Percentiles rank a stretch among this genome's conserved stretches.
Evolutionary conservation across 2,797 vertebrate genomes (phyloP).

Genomic region (Halcyon leucocephala): DNA sequence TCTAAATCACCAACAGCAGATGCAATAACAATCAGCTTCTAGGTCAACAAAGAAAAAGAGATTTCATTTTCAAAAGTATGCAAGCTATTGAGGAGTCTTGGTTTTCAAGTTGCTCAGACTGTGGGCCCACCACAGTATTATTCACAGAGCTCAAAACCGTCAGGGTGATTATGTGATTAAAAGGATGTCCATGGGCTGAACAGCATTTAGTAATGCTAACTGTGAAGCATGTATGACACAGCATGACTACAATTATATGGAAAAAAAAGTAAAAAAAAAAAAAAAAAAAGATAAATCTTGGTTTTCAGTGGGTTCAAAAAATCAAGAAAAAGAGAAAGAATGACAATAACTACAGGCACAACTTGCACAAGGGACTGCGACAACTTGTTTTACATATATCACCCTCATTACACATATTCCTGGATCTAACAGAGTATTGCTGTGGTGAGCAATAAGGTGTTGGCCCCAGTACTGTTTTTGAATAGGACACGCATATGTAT

Average conservation of each 20-base stretch:
- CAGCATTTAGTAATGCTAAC: not conserved
- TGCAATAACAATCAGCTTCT: not conserved
- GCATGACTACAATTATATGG: not conserved
- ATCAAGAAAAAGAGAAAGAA: not conserved
- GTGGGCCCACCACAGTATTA: not conserved
- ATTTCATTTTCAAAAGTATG: not conserved
- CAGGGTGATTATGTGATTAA: not conserved
- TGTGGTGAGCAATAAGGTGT: not conserved
- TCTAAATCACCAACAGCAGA: not conserved
- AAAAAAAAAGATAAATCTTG: not conserved
- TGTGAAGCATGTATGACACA: rapidly evolving
- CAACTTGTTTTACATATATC: not conserved
- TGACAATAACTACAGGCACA: not conserved
- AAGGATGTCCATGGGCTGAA: rapidly evolving
- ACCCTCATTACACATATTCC: not conserved
- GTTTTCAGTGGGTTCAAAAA: not conserved
- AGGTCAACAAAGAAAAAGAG: not conserved
- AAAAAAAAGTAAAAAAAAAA: not conserved
- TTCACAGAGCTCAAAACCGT: not conserved
- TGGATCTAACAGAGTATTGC: not conserved
- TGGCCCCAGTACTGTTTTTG: not conserved
- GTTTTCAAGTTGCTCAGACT: not conserved
- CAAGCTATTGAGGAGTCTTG: not conserved
- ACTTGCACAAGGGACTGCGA: not conserved
- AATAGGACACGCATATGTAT: rapidly evolving